A percentile compares a stretch with the other conserved stretches of the same genome.
These are phyloP conservation scores for Sylvicapra grimmia DNA, from an alignment of 2,113 vertebrate genomes.

Conservation along the genomic window DNA sequence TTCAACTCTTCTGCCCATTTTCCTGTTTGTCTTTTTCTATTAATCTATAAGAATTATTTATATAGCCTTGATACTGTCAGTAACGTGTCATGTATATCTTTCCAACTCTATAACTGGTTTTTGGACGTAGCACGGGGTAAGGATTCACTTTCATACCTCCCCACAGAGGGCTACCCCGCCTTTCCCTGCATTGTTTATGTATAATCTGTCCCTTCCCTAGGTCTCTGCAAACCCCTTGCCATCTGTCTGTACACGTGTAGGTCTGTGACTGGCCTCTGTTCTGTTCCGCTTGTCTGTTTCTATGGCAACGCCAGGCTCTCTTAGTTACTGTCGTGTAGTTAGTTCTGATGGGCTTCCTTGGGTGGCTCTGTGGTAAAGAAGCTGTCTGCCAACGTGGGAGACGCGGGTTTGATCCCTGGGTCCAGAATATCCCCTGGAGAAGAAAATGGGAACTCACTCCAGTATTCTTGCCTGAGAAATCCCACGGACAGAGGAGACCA, in stretches of 20 bases:
- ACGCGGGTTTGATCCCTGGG: neutral
- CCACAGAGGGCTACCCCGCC: neutral
- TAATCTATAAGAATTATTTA: neutral
- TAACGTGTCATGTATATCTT: neutral
- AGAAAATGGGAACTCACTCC: neutral
- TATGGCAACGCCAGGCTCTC: neutral
- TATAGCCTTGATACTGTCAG: neutral
- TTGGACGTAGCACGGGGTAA: neutral
- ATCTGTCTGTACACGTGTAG: neutral
- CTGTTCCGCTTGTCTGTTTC: neutral
- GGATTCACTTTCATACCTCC: neutral
- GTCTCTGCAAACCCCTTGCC: neutral
- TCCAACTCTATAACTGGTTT: neutral
- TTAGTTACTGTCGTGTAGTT: neutral
- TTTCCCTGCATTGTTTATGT: neutral
- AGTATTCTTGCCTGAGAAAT: neutral
- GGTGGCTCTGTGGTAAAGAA: neutral
- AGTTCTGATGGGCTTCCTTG: neutral
- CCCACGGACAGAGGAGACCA: neutral
- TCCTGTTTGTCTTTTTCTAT: neutral
- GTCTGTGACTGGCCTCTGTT: neutral
- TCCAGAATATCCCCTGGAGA: neutral
- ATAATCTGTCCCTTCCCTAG: neutral
- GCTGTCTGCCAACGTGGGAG: neutral
- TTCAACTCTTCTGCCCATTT: neutral